These are phyloP conservation scores for Protophormia terraenovae DNA, from an alignment of 2,888 invertebrate species.

Conservation along the genomic window DNA sequence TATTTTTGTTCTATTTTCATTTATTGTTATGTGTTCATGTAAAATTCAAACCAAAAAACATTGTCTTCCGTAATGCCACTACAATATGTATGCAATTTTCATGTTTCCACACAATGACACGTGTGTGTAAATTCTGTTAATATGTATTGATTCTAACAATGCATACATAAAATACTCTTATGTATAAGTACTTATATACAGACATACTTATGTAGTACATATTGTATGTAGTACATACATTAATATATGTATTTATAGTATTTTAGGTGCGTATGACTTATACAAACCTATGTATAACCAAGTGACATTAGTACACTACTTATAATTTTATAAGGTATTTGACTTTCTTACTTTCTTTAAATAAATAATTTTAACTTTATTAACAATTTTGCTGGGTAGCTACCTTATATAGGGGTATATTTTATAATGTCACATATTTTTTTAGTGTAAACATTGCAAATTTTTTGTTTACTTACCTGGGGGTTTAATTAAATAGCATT, in stretches of 20 bases:
- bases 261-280: background rate
- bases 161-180: background rate
- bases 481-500: background rate
- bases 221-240: too few species aligned
- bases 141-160: background rate
- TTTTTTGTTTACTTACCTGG: conserved; percentile 13
- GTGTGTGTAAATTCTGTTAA: background rate
- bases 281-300: too few species aligned
- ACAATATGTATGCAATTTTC: background rate
- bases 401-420: background rate
- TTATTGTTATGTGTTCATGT: background rate
- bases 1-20: conserved; percentile 3
- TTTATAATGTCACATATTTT: background rate
- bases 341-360: too few species aligned
- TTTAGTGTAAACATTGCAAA: background rate
- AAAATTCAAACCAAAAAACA: conserved; percentile 16
- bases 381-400: background rate
- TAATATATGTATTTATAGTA: background rate
- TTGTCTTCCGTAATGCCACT: background rate
- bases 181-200: background rate
- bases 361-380: too few species aligned
- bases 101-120: background rate
- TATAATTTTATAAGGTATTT: too few species aligned
- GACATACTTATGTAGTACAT: background rate
- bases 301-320: too few species aligned